phyloP scores from a whole-genome alignment of 1,140 invertebrate species.

The Drosophila ercepeae region DNA sequence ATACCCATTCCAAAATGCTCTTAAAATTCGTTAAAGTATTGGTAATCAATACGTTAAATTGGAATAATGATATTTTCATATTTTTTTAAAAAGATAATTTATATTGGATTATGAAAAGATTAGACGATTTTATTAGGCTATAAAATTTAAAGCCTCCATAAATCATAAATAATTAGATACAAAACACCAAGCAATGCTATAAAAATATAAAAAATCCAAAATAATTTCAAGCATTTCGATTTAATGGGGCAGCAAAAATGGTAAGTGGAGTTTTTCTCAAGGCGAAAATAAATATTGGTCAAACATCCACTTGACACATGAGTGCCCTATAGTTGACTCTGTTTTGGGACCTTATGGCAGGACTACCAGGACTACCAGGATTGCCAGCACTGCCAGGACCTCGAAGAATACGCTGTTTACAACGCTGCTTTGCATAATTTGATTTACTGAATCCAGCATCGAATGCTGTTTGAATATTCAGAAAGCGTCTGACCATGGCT shows the following conservation, averaged over 20 bases:
- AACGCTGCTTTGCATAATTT: slow-evolving; percentile 65
- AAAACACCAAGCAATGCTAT: background rate
- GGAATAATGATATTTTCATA: too few species aligned
- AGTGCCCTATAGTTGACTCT: slow-evolving; percentile 15
- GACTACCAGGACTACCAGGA: background rate
- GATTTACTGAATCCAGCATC: slow-evolving; percentile 40
- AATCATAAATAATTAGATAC: background rate
- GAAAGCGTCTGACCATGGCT: slow-evolving; percentile 27
- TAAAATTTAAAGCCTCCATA: background rate
- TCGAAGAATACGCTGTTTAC: background rate
- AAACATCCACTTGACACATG: slow-evolving; percentile 38
- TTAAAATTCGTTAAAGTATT: background rate
- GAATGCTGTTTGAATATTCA: slow-evolving; percentile 39
- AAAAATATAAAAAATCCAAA: background rate
- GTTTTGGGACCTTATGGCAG: slow-evolving; percentile 14
- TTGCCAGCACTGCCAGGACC: background rate
- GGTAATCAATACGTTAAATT: background rate
- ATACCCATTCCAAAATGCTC: background rate
- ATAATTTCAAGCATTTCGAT: slow-evolving; percentile 1
- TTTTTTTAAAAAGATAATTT: background rate
- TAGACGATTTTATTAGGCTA: background rate
- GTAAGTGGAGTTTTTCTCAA: slow-evolving; percentile 20
- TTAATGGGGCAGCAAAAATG: background rate
- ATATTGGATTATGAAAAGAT: background rate
- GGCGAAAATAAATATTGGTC: slow-evolving; percentile 57